Conservation (phyloP, 2,113 vertebrate species). For the Scopus umbretta region DNA sequence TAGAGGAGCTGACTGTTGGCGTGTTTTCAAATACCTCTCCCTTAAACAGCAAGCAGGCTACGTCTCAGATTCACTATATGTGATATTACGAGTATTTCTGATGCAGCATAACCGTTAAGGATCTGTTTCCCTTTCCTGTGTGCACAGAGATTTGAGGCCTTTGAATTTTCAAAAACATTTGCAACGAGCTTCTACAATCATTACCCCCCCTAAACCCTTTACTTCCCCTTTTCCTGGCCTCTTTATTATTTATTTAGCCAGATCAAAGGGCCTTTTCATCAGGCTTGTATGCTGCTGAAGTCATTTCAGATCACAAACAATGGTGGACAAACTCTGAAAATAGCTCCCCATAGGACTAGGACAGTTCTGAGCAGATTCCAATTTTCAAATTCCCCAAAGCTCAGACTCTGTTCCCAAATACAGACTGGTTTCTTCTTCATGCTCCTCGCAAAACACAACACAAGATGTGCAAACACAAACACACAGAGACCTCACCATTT, state of each 20-base stretch:
- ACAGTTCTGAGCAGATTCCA: constrained; percentile 45
- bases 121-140: background rate
- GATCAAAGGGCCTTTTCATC: constrained; percentile 75
- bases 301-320: constrained; percentile 75
- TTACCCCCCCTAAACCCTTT: constrained; percentile 25
- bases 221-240: constrained; percentile 61
- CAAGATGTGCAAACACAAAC: background rate
- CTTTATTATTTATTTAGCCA: constrained; percentile 76
- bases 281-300: constrained; percentile 72
- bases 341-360: constrained; percentile 57
- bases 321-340: constrained; percentile 74
- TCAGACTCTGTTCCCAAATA: background rate
- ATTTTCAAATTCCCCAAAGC: constrained; percentile 27
- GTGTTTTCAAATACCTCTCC: constrained; percentile 64
- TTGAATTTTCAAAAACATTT: constrained; percentile 21
- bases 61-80: background rate
- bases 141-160: background rate
- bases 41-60: constrained; percentile 42
- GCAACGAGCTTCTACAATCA: background rate
- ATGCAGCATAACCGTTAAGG: background rate
- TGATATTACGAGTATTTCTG: constrained; percentile 3
- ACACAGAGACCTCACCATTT: background rate
- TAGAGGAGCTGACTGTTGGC: constrained; percentile 57
- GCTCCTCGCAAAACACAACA: background rate
- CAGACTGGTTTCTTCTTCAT: background rate